Conservation (phyloP, 2,113 vertebrate genomes). For the Eublepharis macularius region DNA sequence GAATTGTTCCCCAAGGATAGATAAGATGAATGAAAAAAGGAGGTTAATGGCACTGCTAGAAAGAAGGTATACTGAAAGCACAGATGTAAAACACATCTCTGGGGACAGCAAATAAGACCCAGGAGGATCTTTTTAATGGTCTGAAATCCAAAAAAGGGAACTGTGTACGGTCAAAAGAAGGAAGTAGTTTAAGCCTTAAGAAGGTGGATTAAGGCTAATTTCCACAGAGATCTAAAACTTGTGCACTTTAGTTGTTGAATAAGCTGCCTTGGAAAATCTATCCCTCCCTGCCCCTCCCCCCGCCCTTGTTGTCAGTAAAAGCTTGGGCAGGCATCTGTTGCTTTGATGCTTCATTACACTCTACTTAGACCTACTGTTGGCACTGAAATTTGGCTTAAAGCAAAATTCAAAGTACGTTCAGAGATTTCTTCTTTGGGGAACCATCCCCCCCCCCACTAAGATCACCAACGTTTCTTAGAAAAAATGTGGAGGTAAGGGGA, state of each 20-base stretch:
- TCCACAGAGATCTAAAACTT: not conserved
- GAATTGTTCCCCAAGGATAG: not conserved
- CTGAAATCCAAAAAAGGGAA: not conserved
- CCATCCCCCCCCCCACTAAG: not conserved
- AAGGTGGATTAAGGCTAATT: slow-evolving; percentile 2
- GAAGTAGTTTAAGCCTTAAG: not conserved
- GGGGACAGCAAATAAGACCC: not conserved
- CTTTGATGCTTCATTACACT: not conserved
- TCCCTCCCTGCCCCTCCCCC: not conserved
- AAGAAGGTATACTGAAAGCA: not conserved
- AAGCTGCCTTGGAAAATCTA: not conserved
- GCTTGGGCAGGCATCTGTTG: not conserved
- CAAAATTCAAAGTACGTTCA: not conserved
- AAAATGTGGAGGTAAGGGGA: no score
- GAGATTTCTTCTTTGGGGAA: not conserved
- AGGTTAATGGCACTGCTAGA: not conserved
- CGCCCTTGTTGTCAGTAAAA: not conserved
- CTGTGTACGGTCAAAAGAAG: not conserved
- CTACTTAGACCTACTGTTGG: not conserved
- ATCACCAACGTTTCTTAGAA: no score
- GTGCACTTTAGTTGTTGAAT: not conserved
- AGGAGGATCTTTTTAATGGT: not conserved
- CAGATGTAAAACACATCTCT: slow-evolving; percentile 1
- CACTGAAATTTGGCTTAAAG: not conserved
- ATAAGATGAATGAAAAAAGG: not conserved